Percentiles rank a stretch among this genome's conserved stretches.
These are phyloP conservation scores for Episyrphus balteatus DNA, from an alignment of 1,140 invertebrate species.

Conservation along the genomic window DNA sequence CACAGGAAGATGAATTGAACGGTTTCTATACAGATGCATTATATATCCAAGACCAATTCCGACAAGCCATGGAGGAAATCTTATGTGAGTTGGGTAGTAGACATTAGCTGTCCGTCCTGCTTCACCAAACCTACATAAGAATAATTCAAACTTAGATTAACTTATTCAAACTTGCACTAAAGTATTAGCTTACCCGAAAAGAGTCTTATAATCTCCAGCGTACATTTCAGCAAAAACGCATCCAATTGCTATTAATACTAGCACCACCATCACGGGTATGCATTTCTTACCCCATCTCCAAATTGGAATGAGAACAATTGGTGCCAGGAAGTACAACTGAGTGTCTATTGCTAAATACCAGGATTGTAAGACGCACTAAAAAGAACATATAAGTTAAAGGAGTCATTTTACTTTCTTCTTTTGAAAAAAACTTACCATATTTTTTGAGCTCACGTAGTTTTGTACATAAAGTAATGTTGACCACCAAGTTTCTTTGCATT, in stretches of 20 bases:
- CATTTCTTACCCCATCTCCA: constrained; percentile 44
- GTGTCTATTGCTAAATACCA: constrained; percentile 85
- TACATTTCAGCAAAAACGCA: constrained; percentile 22
- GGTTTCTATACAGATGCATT: constrained; percentile 13
- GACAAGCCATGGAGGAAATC: constrained; percentile 21
- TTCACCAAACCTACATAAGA: background rate
- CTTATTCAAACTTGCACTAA: too few species aligned
- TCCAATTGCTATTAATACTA: constrained; percentile 16
- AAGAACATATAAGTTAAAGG: constrained; percentile 9
- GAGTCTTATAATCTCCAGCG: constrained; percentile 10
- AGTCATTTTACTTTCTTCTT: too few species aligned
- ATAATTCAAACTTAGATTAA: too few species aligned
- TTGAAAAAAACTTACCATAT: constrained; percentile 13
- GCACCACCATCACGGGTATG: constrained; percentile 11
- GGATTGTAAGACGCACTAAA: constrained; percentile 76
- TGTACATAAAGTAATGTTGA: constrained; percentile 19
- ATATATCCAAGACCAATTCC: constrained; percentile 21
- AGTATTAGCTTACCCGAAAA: constrained; percentile 3
- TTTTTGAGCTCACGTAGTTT: constrained; percentile 14
- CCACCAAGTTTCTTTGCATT: constrained; percentile 14
- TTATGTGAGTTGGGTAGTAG: constrained; percentile 18
- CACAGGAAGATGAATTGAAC: constrained; percentile 3
- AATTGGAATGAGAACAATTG: constrained; percentile 58
- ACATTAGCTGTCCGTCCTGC: background rate
- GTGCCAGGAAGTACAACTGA: constrained; percentile 67